Evolutionary conservation across 2,888 invertebrate species (phyloP), one percentile per base, ranked within the genome.

Genomic region (Mamestra brassicae): DNA sequence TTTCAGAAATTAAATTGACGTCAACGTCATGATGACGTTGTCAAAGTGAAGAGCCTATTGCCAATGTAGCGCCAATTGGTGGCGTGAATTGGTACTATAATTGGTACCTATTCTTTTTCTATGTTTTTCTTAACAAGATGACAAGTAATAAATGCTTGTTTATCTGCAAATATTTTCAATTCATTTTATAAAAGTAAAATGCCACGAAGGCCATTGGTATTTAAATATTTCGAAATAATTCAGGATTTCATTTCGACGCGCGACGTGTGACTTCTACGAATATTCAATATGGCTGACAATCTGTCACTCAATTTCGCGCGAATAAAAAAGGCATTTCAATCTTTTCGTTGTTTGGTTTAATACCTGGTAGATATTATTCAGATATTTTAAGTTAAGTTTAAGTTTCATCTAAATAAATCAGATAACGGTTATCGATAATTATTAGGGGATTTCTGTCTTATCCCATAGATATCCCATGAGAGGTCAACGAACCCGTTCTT

Each of bases 391-490:
- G 26, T 26, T 26, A 26, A 26, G 26, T 26, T 26, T 26, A 26
- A 26, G 26, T 26, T 26, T 26, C 1, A 26, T 26, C 26, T 26
- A 26, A 26, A 26, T 26, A 26, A 26, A 26, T 26, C 26, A 26
- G 26, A 26, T 26, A 26, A 26, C 26, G 26, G 1, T 26, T 26
- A 26, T 26, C 26, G 26, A 26, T 26, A 26, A 60, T 64, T 65
- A 61, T 50, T 42, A 47, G 42, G 26, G 42, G 66, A 70, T 82
- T 71, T 55, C 38, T 13, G 42, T 36, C 61, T 62, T 50, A 67
- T 71, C 52, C 57, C 42, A 67, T 58, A 36, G 11, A 71, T 38
- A 67, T 61, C 62, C 68, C 72, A 4, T 38, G 66, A 60, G 60
- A 50, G 52, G 8, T 52, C 13, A 11, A 57, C 72, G n/a, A 45